Base-by-base conservation (phyloP, 2,888 invertebrate genomes). In the Apodemia mormo region DNA sequence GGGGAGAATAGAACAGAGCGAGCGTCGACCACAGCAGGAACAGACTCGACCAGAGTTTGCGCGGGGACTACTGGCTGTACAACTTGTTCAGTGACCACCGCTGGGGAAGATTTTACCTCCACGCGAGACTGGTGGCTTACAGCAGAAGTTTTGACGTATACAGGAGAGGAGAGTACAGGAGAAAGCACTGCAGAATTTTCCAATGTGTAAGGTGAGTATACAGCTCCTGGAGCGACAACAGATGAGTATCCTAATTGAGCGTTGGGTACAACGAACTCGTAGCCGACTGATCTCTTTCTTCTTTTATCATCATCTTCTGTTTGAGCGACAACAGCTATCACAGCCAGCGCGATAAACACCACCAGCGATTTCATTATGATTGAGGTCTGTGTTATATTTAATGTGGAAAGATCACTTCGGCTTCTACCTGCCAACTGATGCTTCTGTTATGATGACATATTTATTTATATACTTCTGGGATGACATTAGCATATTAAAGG, bases 121-220 rank as follows among this genome's bases (percentile, higher is more conserved):
- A 92, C 88, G 49, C 90, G 86, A 71, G 94, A 90, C 80, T 94
- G 92, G 75, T 89, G 91, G 2, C 89, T 88, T 4, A 94, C 90
- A 14, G 93, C 87, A 30, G 93, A 85, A 2, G 78, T 79, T 43
- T 78, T 76, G 64, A 61, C 76, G 78, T 85, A 84, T 4, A 69
- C 69, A 22, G 65, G 65, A 14, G 61, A 14, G 2, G 33, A 4
- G 12, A 52, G 1, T n/a, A 12, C 45, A 12, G 66, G 61, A 6
- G 72, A 79, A 56, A 78, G 77, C 4, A 80, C 78, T 9, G 92
- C 83, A 61, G 79, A 77, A 1, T 61, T 61, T 14, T 33, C 61
- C 33, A 33, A 33, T 61, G n/a, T 52, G n/a, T n/a, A n/a, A 6
- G 86, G 77, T 10, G 84, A 79, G 70, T 76, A 75, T 67, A 81